Evolutionary conservation across 2,888 invertebrate genomes (phyloP).

Genomic region (Horisme vitalbata): DNA sequence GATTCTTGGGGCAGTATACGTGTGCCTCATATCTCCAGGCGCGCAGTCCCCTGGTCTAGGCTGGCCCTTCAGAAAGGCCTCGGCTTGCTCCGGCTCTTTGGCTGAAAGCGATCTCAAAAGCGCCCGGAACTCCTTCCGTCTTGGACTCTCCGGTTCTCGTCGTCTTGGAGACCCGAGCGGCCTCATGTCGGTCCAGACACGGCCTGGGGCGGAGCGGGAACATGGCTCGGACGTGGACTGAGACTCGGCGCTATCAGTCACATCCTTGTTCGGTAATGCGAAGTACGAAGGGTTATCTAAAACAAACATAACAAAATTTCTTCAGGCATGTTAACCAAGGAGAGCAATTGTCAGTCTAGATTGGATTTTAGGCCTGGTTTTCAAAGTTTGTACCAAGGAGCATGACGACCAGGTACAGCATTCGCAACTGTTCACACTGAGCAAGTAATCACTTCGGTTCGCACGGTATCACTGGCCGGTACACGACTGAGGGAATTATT

Average conservation of each 20-base stretch:
- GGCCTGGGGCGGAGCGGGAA: constrained; percentile 86
- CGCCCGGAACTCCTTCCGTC: constrained; percentile 81
- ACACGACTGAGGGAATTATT: constrained; percentile 70
- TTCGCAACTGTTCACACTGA: constrained; percentile 5
- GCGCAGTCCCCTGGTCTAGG: constrained; percentile 88
- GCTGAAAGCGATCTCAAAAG: constrained; percentile 86
- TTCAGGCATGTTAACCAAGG: too few species aligned
- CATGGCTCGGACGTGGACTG: constrained; percentile 79
- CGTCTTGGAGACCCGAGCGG: constrained; percentile 65
- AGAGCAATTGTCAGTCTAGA: too few species aligned
- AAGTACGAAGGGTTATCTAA: constrained; percentile 92
- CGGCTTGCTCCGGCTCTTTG: constrained; percentile 84
- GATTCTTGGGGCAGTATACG: constrained; percentile 71
- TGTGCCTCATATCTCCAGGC: constrained; percentile 73
- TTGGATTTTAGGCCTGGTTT: too few species aligned
- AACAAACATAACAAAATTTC: constrained; percentile 50
- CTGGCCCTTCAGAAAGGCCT: constrained; percentile 86
- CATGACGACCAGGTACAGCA: constrained; percentile 40
- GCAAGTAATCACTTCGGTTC: constrained; percentile 24
- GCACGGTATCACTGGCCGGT: constrained; percentile 43
- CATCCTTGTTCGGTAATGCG: constrained; percentile 83
- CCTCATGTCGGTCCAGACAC: constrained; percentile 78
- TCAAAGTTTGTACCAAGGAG: constrained; percentile 38
- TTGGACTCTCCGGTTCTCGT: constrained; percentile 69
- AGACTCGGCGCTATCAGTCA: constrained; percentile 56